Evolutionary conservation across 2,113 vertebrate species (phyloP).

Genomic region (Passer domesticus): DNA sequence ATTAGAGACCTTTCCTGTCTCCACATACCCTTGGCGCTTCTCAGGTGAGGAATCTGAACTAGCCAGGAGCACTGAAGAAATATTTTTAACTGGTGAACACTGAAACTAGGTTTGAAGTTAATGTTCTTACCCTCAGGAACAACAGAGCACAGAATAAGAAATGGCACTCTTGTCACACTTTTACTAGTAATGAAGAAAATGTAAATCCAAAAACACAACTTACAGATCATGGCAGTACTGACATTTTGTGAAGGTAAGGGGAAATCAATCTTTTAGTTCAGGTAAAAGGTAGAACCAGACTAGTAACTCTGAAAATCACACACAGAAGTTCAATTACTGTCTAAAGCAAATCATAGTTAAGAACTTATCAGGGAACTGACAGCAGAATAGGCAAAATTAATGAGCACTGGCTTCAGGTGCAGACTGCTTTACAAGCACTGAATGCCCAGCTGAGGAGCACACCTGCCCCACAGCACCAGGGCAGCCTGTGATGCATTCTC

Average conservation of each 20-base stretch:
- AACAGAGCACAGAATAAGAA: background rate
- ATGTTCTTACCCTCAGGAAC: background rate
- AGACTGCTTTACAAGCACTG: background rate
- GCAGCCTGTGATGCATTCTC: background rate
- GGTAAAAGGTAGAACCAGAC: background rate
- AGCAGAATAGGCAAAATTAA: background rate
- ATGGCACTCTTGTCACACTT: background rate
- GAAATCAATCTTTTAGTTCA: background rate
- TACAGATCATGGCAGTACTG: background rate
- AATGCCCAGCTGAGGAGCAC: background rate
- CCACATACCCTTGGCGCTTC: background rate
- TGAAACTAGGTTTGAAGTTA: background rate
- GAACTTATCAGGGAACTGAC: background rate
- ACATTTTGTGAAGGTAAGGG: background rate
- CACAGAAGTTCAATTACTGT: background rate
- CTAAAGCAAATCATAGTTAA: background rate
- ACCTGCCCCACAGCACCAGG: background rate
- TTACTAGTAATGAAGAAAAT: background rate
- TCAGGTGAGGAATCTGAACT: background rate
- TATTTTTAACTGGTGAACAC: background rate
- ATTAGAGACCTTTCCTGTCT: background rate
- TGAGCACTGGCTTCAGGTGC: background rate
- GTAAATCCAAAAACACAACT: background rate
- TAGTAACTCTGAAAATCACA: background rate
- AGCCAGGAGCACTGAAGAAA: background rate